phyloP scores from a whole-genome alignment of 2,797 vertebrate genomes.

The Notolabrus celidotus region DNA sequence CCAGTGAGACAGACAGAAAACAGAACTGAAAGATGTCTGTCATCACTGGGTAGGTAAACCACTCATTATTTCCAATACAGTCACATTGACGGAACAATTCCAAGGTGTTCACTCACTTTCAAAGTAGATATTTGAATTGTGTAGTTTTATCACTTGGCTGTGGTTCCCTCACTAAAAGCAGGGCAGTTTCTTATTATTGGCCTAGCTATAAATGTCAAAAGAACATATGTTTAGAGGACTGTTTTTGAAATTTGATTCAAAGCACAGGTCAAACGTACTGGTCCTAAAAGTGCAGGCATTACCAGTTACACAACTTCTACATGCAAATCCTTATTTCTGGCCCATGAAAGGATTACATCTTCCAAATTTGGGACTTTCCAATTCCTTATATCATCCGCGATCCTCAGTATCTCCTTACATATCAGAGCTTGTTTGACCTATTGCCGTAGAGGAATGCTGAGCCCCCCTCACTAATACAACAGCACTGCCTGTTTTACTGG shows the following conservation, averaged over 20 bases:
- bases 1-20: constrained; percentile 49
- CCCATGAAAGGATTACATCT: constrained; percentile 6
- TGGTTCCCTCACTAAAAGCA: too few relatives aligned
- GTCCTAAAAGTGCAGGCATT: too few relatives aligned
- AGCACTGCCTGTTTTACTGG: constrained; percentile 44
- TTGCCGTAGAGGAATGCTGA: constrained; percentile 61
- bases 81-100: neutral
- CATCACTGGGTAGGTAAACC: constrained; percentile 36
- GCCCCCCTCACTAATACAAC: constrained; percentile 47
- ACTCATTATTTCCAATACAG: constrained; percentile 52
- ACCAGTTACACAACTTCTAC: neutral
- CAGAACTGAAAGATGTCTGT: constrained; percentile 41
- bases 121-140: too few relatives aligned
- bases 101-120: too few relatives aligned
- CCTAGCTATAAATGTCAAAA: too few relatives aligned
- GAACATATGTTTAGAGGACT: too few relatives aligned
- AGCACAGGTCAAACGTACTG: too few relatives aligned
- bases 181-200: too few relatives aligned
- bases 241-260: too few relatives aligned
- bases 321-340: neutral
- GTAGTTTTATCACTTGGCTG: too few relatives aligned
- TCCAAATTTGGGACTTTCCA: constrained; percentile 23
- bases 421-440: constrained; percentile 52
- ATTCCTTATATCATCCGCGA: constrained; percentile 36
- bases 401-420: constrained; percentile 35